phyloP scores from a whole-genome alignment of 1,140 invertebrate species.

The Drosophila funebris region DNA sequence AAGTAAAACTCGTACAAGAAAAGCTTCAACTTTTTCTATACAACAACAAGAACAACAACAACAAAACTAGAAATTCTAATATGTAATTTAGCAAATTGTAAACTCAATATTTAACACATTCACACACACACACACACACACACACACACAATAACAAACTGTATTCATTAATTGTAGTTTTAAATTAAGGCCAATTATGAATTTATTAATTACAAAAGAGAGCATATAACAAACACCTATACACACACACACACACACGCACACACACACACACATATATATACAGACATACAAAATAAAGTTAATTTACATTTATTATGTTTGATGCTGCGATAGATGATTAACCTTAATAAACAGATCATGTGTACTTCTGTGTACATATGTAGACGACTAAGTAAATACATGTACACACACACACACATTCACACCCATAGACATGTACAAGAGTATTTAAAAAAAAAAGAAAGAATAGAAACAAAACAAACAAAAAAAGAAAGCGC shows the following conservation, averaged over 20 bases:
- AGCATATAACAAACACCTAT: background rate
- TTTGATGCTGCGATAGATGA: slow-evolving; percentile 1
- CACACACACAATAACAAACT: background rate
- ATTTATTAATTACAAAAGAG: slow-evolving; percentile 25
- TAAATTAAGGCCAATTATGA: slow-evolving; percentile 33
- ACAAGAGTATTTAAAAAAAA: slow-evolving; percentile 17
- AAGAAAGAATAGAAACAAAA: background rate
- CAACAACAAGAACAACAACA: slow-evolving; percentile 38
- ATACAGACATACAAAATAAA: background rate
- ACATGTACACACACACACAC: slow-evolving; percentile 50
- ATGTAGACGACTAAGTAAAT: slow-evolving; percentile 45
- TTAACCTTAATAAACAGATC: slow-evolving; percentile 15
- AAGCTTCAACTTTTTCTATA: slow-evolving; percentile 67
- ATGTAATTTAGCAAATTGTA: slow-evolving; percentile 61
- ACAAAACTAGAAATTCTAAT: slow-evolving; percentile 55
- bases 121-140: slow-evolving; percentile 16
- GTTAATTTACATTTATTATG: background rate
- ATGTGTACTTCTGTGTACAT: slow-evolving; percentile 65
- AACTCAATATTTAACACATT: slow-evolving; percentile 63
- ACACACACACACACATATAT: slow-evolving; percentile 2
- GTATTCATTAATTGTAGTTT: slow-evolving; percentile 7
- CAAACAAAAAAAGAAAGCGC: slow-evolving; percentile 6
- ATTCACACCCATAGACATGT: slow-evolving; percentile 42
- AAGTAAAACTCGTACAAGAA: slow-evolving; percentile 10
- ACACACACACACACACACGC: background rate